phyloP scores from a whole-genome alignment of 1,140 invertebrate species.

The Hycleus cichorii region DNA sequence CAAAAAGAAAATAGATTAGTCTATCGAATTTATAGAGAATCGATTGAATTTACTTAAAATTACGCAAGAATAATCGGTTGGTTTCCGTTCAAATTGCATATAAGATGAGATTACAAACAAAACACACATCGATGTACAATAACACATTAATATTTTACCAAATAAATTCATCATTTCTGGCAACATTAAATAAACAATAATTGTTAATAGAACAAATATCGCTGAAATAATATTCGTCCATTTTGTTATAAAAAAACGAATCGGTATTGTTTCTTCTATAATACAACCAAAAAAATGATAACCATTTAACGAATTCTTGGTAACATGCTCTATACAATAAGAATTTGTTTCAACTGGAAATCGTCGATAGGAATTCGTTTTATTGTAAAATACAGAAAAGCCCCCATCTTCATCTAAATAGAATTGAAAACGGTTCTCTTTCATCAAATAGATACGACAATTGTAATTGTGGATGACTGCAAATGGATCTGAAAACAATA shows the following conservation, averaged over 20 bases:
- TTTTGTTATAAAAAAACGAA: constrained; percentile 23
- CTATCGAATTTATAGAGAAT: too few species aligned
- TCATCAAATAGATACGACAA: too few species aligned
- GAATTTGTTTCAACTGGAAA: constrained; percentile 6
- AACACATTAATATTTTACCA: constrained; percentile 29
- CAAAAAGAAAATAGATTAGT: too few species aligned
- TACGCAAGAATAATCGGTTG: constrained; percentile 10
- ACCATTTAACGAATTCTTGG: constrained; percentile 13
- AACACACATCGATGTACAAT: constrained; percentile 28
- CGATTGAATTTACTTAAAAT: constrained; percentile 11
- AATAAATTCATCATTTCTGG: constrained; percentile 27
- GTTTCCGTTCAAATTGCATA: constrained; percentile 12
- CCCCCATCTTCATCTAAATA: background rate
- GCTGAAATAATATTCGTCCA: constrained; percentile 23
- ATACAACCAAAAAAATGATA: constrained; percentile 5
- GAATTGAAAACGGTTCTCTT: background rate
- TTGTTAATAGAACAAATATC: constrained; percentile 26
- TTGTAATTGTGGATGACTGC: constrained; percentile 8
- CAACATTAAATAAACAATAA: constrained; percentile 24
- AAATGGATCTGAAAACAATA: constrained; percentile 17
- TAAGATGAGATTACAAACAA: constrained; percentile 16
- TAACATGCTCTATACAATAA: constrained; percentile 24
- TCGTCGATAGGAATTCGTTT: background rate
- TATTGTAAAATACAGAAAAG: constrained; percentile 1
- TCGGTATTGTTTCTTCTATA: constrained; percentile 2